Percentiles rank a stretch among this genome's conserved stretches.
phyloP scores from a whole-genome alignment of 2,888 invertebrate species.

The Ellobium chinense region DNA sequence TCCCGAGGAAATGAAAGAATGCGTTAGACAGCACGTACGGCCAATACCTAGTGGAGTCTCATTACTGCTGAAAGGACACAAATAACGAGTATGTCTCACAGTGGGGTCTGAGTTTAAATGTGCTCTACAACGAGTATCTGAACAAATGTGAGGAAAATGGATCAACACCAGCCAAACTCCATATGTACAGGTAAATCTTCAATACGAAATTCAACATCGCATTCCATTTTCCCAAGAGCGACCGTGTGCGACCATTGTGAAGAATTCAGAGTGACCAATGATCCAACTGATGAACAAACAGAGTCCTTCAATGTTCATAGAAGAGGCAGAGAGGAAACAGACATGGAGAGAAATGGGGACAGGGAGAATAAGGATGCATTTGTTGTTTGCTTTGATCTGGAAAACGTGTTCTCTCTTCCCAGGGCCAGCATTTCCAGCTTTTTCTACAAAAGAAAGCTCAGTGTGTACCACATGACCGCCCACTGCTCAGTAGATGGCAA shows the following conservation, averaged over 20 bases:
- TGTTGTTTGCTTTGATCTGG: constrained; percentile 30
- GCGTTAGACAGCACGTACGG: constrained; percentile 31
- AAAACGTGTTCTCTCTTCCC: constrained; percentile 22
- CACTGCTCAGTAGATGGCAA: constrained; percentile 8
- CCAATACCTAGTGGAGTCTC: constrained; percentile 32
- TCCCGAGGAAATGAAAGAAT: constrained; percentile 8
- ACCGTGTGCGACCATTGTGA: constrained; percentile 44
- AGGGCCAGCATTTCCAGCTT: constrained; percentile 2
- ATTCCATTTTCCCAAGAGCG: constrained; percentile 32
- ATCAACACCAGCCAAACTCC: constrained; percentile 24
- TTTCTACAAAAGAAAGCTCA: constrained; percentile 12
- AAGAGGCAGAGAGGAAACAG: background rate
- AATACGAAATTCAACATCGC: constrained; percentile 42
- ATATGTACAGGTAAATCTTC: constrained; percentile 46
- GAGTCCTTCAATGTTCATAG: background rate
- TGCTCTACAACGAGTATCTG: constrained; percentile 33
- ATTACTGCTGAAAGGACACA: constrained; percentile 27
- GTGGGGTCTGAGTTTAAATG: background rate
- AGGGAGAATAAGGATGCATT: background rate
- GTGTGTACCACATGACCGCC: constrained; percentile 16
- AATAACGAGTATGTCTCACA: constrained; percentile 11
- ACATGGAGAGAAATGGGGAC: background rate
- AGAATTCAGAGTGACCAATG: background rate
- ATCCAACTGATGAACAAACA: constrained; percentile 1
- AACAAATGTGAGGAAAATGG: constrained; percentile 22